These are phyloP conservation scores for Ornithoptera alexandrae DNA, from an alignment of 2,888 invertebrate genomes.

Conservation along the genomic window DNA sequence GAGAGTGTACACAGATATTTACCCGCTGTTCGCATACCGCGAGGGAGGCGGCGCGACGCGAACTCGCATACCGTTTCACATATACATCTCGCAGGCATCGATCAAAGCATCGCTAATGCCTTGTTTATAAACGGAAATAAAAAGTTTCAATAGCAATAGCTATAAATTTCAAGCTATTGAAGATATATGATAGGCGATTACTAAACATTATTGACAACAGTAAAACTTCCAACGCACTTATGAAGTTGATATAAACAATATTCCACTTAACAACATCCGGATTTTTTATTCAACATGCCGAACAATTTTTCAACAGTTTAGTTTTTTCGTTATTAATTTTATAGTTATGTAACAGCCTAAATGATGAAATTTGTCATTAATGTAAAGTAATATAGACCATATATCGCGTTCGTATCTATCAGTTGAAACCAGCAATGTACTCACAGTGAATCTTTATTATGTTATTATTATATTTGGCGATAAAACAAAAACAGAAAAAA, in stretches of 20 bases:
- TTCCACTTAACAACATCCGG: conserved; percentile 1
- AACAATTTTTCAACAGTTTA: background rate
- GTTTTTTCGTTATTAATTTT: too few relatives aligned
- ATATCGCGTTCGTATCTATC: too few relatives aligned
- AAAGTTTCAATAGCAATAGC: conserved; percentile 8
- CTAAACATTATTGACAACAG: background rate
- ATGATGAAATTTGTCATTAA: too few relatives aligned
- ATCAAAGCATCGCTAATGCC: conserved; percentile 1
- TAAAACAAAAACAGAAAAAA: too few relatives aligned
- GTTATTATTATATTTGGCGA: too few relatives aligned
- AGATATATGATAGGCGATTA: background rate
- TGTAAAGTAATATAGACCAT: too few relatives aligned
- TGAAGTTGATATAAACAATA: background rate
- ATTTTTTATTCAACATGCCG: background rate
- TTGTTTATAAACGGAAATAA: conserved; percentile 20
- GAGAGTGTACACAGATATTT: conserved; percentile 28
- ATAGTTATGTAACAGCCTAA: too few relatives aligned
- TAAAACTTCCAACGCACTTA: background rate
- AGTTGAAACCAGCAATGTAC: too few relatives aligned
- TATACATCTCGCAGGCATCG: conserved; percentile 35
- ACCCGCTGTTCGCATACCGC: conserved; percentile 56
- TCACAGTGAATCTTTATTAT: too few relatives aligned
- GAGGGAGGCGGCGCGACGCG: conserved; percentile 62
- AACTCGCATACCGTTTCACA: conserved; percentile 75
- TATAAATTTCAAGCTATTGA: background rate